Percentiles rank a stretch among this genome's conserved stretches.
phyloP scores from a whole-genome alignment of 2,797 vertebrate species.

The Onychomys arenicola region DNA sequence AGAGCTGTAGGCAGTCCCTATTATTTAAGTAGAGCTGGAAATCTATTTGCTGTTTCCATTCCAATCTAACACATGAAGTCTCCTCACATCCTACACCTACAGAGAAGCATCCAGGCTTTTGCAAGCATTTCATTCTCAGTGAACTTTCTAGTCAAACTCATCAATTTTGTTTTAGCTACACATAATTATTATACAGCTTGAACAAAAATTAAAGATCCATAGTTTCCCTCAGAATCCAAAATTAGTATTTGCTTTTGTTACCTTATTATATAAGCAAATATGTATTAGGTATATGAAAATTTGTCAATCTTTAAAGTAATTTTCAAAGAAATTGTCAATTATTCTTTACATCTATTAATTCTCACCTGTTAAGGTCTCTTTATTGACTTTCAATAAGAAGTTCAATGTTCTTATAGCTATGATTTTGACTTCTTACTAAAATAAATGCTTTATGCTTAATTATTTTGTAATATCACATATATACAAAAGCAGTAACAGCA shows the following conservation, averaged over 20 bases:
- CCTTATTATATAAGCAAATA: background rate
- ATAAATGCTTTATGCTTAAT: constrained; percentile 82
- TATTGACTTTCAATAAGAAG: constrained; percentile 76
- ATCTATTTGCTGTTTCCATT: background rate
- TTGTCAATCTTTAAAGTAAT: constrained; percentile 67
- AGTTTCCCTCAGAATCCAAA: constrained; percentile 34
- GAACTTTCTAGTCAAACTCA: background rate
- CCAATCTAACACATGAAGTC: background rate
- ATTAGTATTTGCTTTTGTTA: constrained; percentile 35
- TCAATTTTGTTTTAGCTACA: background rate
- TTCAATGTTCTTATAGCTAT: constrained; percentile 74
- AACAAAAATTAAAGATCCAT: background rate
- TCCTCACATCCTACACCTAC: background rate
- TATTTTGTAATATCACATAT: constrained; percentile 24
- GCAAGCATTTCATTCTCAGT: background rate
- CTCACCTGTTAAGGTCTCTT: constrained; percentile 64
- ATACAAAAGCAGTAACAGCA: background rate
- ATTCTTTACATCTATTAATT: constrained; percentile 80
- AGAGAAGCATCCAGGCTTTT: background rate
- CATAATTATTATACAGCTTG: background rate
- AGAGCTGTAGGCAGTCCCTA: background rate
- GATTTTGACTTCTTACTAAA: constrained; percentile 84
- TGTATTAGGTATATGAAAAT: background rate
- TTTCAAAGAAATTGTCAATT: constrained; percentile 64
- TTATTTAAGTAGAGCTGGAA: background rate